These are phyloP conservation scores for Diphyllodes magnificus DNA, from an alignment of 2,113 vertebrate species.

Conservation along the genomic window DNA sequence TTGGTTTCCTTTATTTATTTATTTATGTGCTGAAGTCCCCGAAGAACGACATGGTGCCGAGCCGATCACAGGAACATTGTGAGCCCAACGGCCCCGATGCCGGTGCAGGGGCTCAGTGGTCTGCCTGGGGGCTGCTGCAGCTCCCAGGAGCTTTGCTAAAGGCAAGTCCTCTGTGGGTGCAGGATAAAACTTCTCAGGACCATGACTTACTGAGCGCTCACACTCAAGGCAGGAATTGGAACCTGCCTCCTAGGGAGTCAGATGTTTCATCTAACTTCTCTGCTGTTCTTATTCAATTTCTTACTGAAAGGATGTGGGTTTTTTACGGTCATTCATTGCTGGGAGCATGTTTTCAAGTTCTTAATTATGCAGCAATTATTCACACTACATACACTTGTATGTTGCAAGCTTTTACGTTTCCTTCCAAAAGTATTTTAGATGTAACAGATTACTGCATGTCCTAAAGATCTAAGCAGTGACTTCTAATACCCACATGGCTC, in stretches of 20 bases:
- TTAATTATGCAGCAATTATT: not conserved
- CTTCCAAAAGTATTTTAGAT: not conserved
- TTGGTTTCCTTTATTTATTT: not conserved
- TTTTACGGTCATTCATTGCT: not conserved
- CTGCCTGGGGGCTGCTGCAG: not conserved
- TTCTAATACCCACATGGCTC: not conserved
- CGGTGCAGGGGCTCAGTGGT: fast-evolving
- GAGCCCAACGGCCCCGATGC: fast-evolving
- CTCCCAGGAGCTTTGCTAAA: not conserved
- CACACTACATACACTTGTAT: not conserved
- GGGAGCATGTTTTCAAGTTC: not conserved
- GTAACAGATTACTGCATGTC: not conserved
- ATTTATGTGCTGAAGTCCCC: not conserved
- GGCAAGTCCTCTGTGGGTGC: fast-evolving
- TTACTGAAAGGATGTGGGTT: fast-evolving
- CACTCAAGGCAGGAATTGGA: not conserved
- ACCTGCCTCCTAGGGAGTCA: not conserved
- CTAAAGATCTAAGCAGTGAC: not conserved
- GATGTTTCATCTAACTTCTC: not conserved
- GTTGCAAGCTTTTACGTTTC: fast-evolving
- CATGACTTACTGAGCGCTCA: not conserved
- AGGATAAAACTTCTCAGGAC: not conserved
- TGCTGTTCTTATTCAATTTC: not conserved
- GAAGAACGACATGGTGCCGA: fast-evolving
- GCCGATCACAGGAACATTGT: not conserved